Percentiles rank a stretch among this genome's conserved stretches.
These are phyloP conservation scores for Labeo rohita DNA, from an alignment of 2,113 vertebrate genomes.

Conservation along the genomic window DNA sequence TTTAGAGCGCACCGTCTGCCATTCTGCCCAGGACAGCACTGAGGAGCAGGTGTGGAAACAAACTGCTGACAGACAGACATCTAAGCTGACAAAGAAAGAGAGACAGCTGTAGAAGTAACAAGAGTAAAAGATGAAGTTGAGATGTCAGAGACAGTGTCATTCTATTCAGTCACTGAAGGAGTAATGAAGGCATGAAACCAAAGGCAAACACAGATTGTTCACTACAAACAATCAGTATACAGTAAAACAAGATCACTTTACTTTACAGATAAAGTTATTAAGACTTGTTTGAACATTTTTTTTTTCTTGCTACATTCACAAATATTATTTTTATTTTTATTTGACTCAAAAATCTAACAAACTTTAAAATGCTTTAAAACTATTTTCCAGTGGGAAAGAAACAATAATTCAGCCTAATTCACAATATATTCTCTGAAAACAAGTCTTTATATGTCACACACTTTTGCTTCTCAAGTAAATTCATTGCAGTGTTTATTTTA, in stretches of 20 bases:
- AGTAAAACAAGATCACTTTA: not conserved
- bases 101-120: slow-evolving; percentile 2
- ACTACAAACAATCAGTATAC: not conserved
- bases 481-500: not conserved
- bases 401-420: not conserved
- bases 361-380: not conserved
- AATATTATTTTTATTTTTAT: not conserved
- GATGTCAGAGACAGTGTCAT: slow-evolving; percentile 3
- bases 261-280: not conserved
- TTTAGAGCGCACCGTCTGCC: slow-evolving; percentile 46
- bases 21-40: slow-evolving; percentile 43
- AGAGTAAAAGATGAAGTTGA: slow-evolving; percentile 28
- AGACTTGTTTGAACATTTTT: not conserved
- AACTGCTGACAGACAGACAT: slow-evolving; percentile 43
- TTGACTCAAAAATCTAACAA: not conserved
- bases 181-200: slow-evolving; percentile 1
- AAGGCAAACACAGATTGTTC: not conserved
- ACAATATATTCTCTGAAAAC: not conserved
- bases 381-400: not conserved
- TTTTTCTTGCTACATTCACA: not conserved
- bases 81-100: slow-evolving; percentile 22
- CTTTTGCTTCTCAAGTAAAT: not conserved
- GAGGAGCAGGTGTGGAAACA: slow-evolving; percentile 42
- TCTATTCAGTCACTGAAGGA: not conserved
- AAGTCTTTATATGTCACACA: not conserved